Base-by-base conservation (phyloP, 2,888 invertebrate genomes). In the Nephrotoma appendiculata region DNA sequence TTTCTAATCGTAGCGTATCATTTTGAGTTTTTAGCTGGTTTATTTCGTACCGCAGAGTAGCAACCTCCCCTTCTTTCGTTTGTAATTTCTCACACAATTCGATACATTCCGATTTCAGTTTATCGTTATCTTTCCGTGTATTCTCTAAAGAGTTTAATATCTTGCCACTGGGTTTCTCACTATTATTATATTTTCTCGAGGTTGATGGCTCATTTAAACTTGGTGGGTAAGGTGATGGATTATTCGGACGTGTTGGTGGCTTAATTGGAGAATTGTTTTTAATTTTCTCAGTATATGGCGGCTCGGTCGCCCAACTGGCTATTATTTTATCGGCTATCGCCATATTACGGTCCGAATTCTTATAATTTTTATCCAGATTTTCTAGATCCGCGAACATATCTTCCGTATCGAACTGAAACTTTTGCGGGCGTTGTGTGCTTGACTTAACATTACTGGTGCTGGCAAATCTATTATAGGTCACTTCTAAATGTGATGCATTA, bases 31-130 rank as follows among this genome's bases (percentile, higher is more conserved):
- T 87, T 6, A 87, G 43, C 41, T 87, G 87, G n/a, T 86, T 86
- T 12, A 88, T 44, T 86, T 88, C 87, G 31, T 87, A 83, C 6
- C 88, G 87, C 6, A 88, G 83, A 71, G 88, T 87, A 1, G 88
- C 86, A 7, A 88, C 88, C 42, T 88, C 88, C 5, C 88, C 88
- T 12, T 88, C 88, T 86, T 88, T 88, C 2, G 88, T 88, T 86
- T 88, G 88, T 45, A 88, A 87, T 86, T 88, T 88, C 45, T 88
- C 88, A 84, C 86, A 87, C 11, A 88, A 83, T 9, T 87, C 87
- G 5, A 83, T 44, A 31, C 86, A 45, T 44, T 88, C 87, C 31
- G 87, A 86, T 52, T 87, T 43, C 0, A 88, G 83, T 43, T 88
- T 87, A 41, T 88, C 87, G 83, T 87, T 88, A 85, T 88, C 87